phyloP scores from a whole-genome alignment of 53 echinoderm and acorn worm species.

The Antedon mediterranea region DNA sequence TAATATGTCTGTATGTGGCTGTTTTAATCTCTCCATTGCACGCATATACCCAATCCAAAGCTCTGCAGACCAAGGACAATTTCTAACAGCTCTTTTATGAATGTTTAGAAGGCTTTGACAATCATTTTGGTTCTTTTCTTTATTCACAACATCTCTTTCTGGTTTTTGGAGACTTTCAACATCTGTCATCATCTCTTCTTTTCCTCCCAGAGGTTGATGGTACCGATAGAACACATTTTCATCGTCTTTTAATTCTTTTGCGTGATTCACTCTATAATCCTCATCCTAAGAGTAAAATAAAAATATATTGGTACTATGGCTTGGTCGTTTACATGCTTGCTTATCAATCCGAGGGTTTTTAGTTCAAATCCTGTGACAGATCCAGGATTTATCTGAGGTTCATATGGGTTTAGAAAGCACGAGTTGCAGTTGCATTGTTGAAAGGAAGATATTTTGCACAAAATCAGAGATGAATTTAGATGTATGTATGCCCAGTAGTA shows the following conservation, averaged over 20 bases:
- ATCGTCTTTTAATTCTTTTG: background rate
- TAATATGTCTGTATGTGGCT: conserved; percentile 31
- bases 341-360: no score
- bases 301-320: no score
- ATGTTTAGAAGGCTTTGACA: conserved; percentile 18
- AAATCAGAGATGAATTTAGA: no score
- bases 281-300: background rate
- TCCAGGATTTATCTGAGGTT: no score
- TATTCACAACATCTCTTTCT: background rate
- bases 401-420: no score
- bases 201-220: background rate
- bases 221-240: background rate
- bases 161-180: background rate
- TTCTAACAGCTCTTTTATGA: conserved; percentile 69
- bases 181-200: background rate
- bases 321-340: no score
- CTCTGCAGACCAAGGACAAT: conserved; percentile 65
- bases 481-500: no score
- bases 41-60: conserved; percentile 59
- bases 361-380: no score
- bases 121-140: background rate
- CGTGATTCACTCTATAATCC: background rate
- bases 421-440: no score
- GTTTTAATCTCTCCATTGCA: conserved; percentile 43
- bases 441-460: no score